Evolutionary conservation across 1,140 invertebrate species (phyloP), one percentile per base, ranked within the genome.

Genomic region (Rhagoletis pomonella): DNA sequence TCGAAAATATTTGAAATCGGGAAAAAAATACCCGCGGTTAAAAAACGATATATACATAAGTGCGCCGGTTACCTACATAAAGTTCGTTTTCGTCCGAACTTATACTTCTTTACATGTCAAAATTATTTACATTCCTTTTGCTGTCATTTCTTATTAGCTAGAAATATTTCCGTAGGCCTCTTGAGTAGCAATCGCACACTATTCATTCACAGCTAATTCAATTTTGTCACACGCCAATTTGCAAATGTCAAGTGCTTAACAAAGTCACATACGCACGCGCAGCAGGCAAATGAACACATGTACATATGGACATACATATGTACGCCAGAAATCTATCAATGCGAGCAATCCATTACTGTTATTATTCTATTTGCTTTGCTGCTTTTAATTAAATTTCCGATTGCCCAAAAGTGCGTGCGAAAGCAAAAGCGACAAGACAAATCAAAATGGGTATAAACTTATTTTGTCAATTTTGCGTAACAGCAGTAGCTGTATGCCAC

Each of bases 171-270:
- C 39, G 39, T 73, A 17, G 67, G 12, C 67, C 67, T 17, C 39
- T 47, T 73, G 67, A 73, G 17, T 44, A 5, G 29, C 29, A 29
- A 29, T 39, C 14, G 39, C 39, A 47, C 39, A 73, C 67, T 73
- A 4, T 47, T 73, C 42, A 44, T 73, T 44, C 12, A 73, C 42
- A 73, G 39, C 67, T 73, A 73, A 73, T 73, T 73, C 39, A 73
- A 73, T 73, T 73, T 73, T 73, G 67, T 44, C 67, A n/a, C 67
- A 73, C 67, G 67, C 67, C 67, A 73, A 73, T 73, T 73, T 73
- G 67, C 42, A 73, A 73, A 73, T 73, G 67, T 73, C 67, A 47
- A 73, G 44, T 73, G 42, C 17, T 44, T 39, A 73, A 73, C 4
- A 42, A 47, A 17, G 14, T 42, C 29, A 47, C 39, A n/a, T n/a